Evolutionary conservation across 2,113 vertebrate species (phyloP).

Genomic region (Daphoenositta chrysoptera): DNA sequence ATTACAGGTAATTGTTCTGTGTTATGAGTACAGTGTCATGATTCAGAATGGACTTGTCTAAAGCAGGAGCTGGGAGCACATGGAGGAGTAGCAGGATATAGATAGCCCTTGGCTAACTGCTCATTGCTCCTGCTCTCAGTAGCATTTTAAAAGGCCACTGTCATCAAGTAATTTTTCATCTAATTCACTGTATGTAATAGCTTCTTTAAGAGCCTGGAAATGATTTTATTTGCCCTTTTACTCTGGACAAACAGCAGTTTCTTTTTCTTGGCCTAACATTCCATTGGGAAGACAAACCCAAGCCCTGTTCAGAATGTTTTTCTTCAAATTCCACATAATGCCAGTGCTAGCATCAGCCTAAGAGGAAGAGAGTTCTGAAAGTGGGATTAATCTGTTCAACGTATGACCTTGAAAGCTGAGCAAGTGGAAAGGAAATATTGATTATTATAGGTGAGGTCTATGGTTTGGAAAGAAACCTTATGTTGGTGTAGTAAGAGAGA

Average conservation of each 20-base stretch:
- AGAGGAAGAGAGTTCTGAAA: constrained; percentile 14
- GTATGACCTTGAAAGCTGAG: constrained; percentile 44
- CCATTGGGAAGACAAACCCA: background rate
- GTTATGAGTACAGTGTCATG: background rate
- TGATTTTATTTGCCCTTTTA: constrained; percentile 49
- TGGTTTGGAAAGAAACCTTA: constrained; percentile 18
- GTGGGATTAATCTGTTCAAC: constrained; percentile 34
- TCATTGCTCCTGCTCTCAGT: background rate
- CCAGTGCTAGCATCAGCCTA: background rate
- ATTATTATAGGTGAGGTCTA: constrained; percentile 47
- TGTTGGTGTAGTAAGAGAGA: background rate
- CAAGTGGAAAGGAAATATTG: constrained; percentile 41
- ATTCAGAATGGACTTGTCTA: background rate
- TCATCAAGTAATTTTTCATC: constrained; percentile 58
- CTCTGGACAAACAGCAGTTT: constrained; percentile 41
- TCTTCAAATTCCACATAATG: constrained; percentile 22
- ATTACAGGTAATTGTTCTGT: background rate
- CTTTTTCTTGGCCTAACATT: constrained; percentile 55
- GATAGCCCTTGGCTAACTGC: constrained; percentile 19
- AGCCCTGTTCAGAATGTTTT: constrained; percentile 9
- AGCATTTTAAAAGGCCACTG: constrained; percentile 29
- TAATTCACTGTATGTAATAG: constrained; percentile 11
- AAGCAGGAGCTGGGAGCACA: background rate
- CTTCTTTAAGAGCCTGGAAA: constrained; percentile 47
- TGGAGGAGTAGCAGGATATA: background rate